Base-by-base conservation (phyloP, 2,797 vertebrate species). In the Pangasius larnaudii region DNA sequence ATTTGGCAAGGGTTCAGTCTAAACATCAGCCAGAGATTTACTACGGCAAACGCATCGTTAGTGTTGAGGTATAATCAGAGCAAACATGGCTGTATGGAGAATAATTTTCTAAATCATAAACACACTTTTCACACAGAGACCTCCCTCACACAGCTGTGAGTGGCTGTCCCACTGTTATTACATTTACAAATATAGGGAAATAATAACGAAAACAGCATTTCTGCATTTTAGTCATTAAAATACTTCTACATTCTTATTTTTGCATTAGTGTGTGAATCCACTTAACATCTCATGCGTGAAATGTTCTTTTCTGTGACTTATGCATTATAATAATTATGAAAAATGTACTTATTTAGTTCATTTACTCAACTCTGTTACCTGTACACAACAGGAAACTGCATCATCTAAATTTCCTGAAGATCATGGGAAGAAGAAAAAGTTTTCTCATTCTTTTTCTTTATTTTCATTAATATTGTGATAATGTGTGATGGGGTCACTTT, bases 21-120 rank as follows among this genome's bases (percentile, higher is more conserved):
- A 94, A 95, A 94, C 92, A 93, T 87, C 91, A 91, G 91, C 87
- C 87, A 93, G 88, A 81, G 84, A 92, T 91, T 91, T 91, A 93
- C 92, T 92, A 92, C 91, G 81, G 85, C 56, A 83, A 42, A 88
- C 84, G 86, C 80, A 89, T 51, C 89, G 82, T 92, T 92, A 92
- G 77, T 83, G 72, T 63, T 74, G 46, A 53, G 91, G 91, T 95
- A 85, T 95, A 94, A 95, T 95, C 95, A 95, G 91, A 75, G 90
- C 91, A 87, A 89, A 91, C 93, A 88, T 87, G 87, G 81, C 81
- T 75, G 58, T 13, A 85, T 92, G 92, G 93, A 91, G 86, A 90
- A 89, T 89, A 89, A 94, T 95, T 93, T 93, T 85, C 77, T 63
- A 46, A n/a, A 74, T 82, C 30, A 58, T 63, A 51, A 85, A 63